Evolutionary conservation across 2,113 vertebrate species (phyloP).

Genomic region (Nestor notabilis): DNA sequence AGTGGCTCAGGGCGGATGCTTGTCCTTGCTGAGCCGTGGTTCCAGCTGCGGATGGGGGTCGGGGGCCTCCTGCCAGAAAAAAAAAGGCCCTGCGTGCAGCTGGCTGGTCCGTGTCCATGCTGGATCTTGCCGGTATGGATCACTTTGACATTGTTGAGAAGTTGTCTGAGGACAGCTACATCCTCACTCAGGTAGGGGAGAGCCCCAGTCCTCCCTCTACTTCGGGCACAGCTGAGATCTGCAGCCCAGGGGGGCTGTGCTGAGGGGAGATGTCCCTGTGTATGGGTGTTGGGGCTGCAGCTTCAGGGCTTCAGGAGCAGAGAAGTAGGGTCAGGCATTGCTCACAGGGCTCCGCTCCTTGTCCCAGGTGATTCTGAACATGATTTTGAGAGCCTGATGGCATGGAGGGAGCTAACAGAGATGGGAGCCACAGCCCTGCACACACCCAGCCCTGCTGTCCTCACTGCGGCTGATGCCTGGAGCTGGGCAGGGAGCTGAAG

Average conservation of each 20-base stretch:
- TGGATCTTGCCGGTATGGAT: conserved; percentile 57
- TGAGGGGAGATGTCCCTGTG: rapidly evolving
- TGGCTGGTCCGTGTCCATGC: conserved; percentile 55
- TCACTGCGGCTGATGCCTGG: not conserved
- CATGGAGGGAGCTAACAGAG: not conserved
- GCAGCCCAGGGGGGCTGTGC: not conserved
- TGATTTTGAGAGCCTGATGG: conserved; percentile 54
- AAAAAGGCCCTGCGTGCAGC: conserved; percentile 51
- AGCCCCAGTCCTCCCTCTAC: rapidly evolving
- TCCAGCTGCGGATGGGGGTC: not conserved
- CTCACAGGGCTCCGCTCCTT: not conserved
- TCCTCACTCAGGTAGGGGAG: conserved; percentile 74
- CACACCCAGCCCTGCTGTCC: not conserved
- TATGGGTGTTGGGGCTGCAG: rapidly evolving
- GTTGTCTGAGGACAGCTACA: conserved; percentile 28
- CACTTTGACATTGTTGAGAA: conserved; percentile 80
- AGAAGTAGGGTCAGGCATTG: not conserved
- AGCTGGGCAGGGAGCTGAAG: rapidly evolving
- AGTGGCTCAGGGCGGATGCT: rapidly evolving
- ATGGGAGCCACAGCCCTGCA: not conserved
- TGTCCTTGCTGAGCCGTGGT: not conserved
- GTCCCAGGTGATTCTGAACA: conserved; percentile 70
- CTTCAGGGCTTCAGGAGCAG: not conserved
- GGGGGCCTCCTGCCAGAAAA: not conserved
- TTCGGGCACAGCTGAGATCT: not conserved